These are phyloP conservation scores for Manis javanica DNA, from an alignment of 2,797 vertebrate genomes.

Conservation along the genomic window DNA sequence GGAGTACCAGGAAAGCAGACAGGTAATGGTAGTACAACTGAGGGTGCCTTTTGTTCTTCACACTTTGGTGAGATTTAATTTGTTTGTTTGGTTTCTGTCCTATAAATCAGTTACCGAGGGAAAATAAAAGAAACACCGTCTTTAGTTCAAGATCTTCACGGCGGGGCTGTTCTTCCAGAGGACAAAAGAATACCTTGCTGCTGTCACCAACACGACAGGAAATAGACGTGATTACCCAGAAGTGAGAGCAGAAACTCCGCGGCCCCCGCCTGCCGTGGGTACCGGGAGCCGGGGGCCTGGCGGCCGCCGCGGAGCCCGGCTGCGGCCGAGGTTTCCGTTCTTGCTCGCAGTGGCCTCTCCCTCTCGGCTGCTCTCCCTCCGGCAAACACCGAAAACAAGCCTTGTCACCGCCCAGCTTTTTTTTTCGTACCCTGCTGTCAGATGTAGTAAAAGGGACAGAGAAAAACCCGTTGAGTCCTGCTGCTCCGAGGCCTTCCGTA, in stretches of 20 bases:
- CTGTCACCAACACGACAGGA: not conserved
- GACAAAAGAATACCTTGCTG: not conserved
- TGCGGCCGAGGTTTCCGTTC: constrained; percentile 20
- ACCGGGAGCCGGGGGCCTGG: not conserved
- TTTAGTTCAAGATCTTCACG: not conserved
- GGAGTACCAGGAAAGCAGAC: not conserved
- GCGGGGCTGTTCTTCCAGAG: not conserved
- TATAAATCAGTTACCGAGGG: not conserved
- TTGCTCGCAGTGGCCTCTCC: not conserved
- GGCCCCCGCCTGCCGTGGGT: not conserved
- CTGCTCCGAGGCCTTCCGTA: not conserved
- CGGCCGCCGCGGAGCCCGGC: not conserved
- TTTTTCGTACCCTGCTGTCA: not conserved
- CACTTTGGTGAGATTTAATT: not conserved
- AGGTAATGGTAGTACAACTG: not conserved
- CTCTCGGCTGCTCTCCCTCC: not conserved
- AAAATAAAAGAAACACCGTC: not conserved
- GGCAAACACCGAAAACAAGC: not conserved
- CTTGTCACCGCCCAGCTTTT: not conserved
- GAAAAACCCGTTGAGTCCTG: not conserved
- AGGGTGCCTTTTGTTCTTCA: not conserved
- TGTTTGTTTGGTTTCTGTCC: not conserved
- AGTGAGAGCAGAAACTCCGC: not conserved
- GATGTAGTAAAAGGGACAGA: not conserved
- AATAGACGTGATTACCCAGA: constrained; percentile 31